Evolutionary conservation across 2,797 vertebrate species (phyloP).

Genomic region (Neosalanx taihuensis): DNA sequence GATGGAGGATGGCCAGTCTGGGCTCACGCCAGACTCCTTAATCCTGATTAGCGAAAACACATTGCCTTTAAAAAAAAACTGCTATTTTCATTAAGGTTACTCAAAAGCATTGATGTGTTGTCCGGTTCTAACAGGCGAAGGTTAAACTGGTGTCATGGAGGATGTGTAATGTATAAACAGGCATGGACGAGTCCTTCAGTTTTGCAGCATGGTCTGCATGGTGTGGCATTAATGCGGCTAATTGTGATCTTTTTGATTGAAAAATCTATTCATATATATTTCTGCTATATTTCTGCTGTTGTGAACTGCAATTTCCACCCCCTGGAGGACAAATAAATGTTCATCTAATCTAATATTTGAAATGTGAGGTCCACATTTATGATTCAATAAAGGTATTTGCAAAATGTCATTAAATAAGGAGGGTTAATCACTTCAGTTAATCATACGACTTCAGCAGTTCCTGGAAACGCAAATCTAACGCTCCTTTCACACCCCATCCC

Average conservation of each 20-base stretch:
- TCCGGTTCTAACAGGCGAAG: neutral
- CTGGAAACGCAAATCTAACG: slow-evolving; percentile 41
- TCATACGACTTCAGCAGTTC: slow-evolving; percentile 44
- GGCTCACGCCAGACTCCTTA: slow-evolving; percentile 28
- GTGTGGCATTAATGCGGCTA: slow-evolving; percentile 9
- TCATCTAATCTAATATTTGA: no score
- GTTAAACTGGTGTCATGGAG: neutral
- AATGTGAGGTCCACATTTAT: slow-evolving; percentile 12
- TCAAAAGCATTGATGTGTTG: neutral
- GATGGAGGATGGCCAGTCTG: slow-evolving; percentile 76
- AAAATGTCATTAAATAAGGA: slow-evolving; percentile 43
- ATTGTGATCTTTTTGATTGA: slow-evolving; percentile 20
- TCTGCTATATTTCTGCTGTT: no score
- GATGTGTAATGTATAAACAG: neutral
- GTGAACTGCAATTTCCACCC: no score
- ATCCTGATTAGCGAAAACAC: neutral
- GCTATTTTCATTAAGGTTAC: neutral
- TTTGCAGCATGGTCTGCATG: neutral
- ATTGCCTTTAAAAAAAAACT: neutral
- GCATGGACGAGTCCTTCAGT: neutral
- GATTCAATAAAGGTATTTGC: slow-evolving; percentile 18
- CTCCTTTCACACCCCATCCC: slow-evolving; percentile 33
- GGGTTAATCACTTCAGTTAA: slow-evolving; percentile 37
- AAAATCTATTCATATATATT: slow-evolving; percentile 16
- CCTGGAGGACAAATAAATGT: no score